A percentile compares a stretch with the other conserved stretches of the same genome.
Conservation (phyloP, 2,113 vertebrate genomes). For the Mustelus asterias region DNA sequence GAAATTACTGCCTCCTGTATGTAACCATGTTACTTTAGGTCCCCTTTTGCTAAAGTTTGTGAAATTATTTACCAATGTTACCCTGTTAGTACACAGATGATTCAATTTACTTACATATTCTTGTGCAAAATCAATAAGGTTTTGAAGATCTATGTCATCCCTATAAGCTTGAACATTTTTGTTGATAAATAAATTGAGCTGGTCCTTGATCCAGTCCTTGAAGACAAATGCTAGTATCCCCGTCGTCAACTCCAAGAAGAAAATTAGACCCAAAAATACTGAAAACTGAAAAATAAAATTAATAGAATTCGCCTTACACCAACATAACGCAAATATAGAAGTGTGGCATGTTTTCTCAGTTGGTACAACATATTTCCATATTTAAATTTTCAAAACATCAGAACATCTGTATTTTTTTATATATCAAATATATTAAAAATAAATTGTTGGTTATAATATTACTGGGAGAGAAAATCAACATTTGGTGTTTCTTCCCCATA, state of each 20-base stretch:
- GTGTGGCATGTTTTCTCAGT: not conserved
- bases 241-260: slow-evolving; percentile 81
- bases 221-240: slow-evolving; percentile 85
- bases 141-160: slow-evolving; percentile 85
- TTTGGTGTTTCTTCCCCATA: not conserved
- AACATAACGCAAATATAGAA: not conserved
- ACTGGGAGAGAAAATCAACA: not conserved
- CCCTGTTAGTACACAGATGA: not conserved
- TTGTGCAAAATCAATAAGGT: slow-evolving; percentile 88
- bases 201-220: slow-evolving; percentile 91
- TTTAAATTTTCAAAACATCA: not conserved
- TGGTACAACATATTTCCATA: not conserved
- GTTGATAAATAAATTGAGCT: slow-evolving; percentile 88
- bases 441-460: not conserved
- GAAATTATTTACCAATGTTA: not conserved
- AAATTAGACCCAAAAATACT: slow-evolving; percentile 84
- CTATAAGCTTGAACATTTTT: slow-evolving; percentile 86
- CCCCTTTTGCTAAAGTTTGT: not conserved
- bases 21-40: not conserved
- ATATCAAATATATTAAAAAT: not conserved
- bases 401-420: not conserved
- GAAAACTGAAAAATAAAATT: slow-evolving; percentile 64
- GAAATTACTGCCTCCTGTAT: not conserved
- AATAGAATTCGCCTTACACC: not conserved
- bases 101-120: slow-evolving; percentile 72